Base-by-base conservation (phyloP, 2,888 invertebrate genomes). In the Prosapia bicincta region DNA sequence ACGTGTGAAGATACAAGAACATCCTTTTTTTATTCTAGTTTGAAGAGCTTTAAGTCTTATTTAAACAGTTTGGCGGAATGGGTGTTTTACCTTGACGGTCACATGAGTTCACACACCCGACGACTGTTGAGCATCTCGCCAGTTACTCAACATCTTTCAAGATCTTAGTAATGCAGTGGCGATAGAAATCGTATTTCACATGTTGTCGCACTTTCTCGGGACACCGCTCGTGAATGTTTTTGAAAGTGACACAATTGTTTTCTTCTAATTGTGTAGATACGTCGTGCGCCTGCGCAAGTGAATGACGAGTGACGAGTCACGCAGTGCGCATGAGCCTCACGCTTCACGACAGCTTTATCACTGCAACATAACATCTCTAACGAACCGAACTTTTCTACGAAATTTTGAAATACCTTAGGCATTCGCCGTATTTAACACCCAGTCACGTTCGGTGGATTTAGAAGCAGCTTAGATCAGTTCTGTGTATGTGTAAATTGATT, bases 111-210 rank as follows among this genome's bases (percentile, higher is more conserved):
- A n/a, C n/a, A n/a, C n/a, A n/a, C n/a, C n/a, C n/a, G n/a, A n/a
- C n/a, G n/a, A n/a, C n/a, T n/a, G n/a, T n/a, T n/a, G n/a, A n/a
- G n/a, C n/a, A n/a, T n/a, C n/a, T n/a, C n/a, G n/a, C n/a, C 9
- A 7, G 38, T 38, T 38, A 15, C 38, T 15, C 54, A 54, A 54
- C 20, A 54, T 2, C 20, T 54, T 3, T 15, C 54, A 54, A 54
- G 20, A 54, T 6, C 54, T 54, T 1, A 20, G 54, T 54, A 54
- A 54, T 54, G 54, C 54, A 54, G 54, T n/a, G 54, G 54, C 54
- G 54, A 54, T 54, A 54, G 54, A 54, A 54, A 54, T 54, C 54
- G 54, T 54, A 54, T 54, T 54, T 54, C 54, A 54, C 54, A 54
- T 54, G 54, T 38, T 38, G 38, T 54, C 54, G 54, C 54, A 54